Evolutionary conservation across 2,113 vertebrate species (phyloP).

Genomic region (Bungarus multicinctus): DNA sequence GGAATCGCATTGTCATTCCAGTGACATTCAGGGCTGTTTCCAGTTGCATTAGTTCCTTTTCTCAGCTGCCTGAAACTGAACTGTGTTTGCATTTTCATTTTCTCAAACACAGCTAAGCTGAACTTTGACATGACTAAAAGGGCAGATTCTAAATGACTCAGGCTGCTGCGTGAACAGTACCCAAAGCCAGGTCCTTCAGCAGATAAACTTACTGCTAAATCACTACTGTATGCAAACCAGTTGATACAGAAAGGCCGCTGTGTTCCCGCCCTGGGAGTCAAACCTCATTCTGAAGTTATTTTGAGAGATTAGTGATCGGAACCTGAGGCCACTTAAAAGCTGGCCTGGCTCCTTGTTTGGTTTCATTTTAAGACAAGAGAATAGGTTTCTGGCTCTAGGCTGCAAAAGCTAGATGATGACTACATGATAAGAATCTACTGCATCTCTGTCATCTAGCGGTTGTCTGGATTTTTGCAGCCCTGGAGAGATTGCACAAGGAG

Average conservation of each 20-base stretch:
- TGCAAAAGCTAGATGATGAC: not conserved
- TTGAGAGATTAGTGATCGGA: slow-evolving; percentile 3
- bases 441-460: not conserved
- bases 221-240: not conserved
- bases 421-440: not conserved
- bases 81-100: slow-evolving; percentile 33
- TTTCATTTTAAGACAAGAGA: not conserved
- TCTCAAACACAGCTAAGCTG: not conserved
- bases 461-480: not conserved
- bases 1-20: not conserved
- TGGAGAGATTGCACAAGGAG: not conserved
- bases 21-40: not conserved
- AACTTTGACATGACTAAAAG: slow-evolving; percentile 25
- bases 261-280: not conserved
- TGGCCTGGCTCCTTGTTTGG: not conserved
- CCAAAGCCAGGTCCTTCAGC: not conserved
- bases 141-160: slow-evolving; percentile 20
- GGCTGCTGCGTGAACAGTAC: not conserved
- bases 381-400: not conserved
- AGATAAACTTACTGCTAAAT: slow-evolving; percentile 42
- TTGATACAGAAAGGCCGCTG: not conserved
- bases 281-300: not conserved
- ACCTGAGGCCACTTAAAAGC: not conserved
- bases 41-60: slow-evolving; percentile 25
- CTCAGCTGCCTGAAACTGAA: slow-evolving; percentile 22